Base-by-base conservation (phyloP, 1,140 invertebrate genomes). In the Muscidifurax raptorellus region DNA sequence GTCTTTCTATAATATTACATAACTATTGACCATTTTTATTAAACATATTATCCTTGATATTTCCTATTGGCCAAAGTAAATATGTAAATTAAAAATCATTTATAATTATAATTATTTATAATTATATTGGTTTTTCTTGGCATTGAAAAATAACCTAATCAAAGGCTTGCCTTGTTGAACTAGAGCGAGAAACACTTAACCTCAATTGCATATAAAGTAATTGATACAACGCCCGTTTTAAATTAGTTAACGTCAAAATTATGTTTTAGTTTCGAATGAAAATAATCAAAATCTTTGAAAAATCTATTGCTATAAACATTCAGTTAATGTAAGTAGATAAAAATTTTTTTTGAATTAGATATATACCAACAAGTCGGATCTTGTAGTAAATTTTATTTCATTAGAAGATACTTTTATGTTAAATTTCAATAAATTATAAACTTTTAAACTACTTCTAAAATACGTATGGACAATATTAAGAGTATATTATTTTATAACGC, bases 221-320 rank as follows among this genome's bases (percentile, higher is more conserved):
- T 81, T 81, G 67, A 72, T 69, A 81, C 44, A 72, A 59, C 25
- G 69, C 74, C 44, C 80, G 44, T 74, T 81, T 72, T 74, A 72
- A 72, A 81, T 72, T 25, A 67, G n/a, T 69, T 80, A 44, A 67
- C 13, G 18, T n/a, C n/a, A 76, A 40, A 2, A 76, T 52, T 40
- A 59, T 2, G 27, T 30, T 5, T 13, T 76, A 18, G 52, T 59
- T 59, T 44, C 30, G 15, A 44, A 74, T 74, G 15, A 18, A 30
- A 13, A 47, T 47, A 47, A 40, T 40, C 32, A 6, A 36, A 36
- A 36, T 36, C 5, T 36, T 36, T 36, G 36, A 9, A 40, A 40
- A 40, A 40, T 40, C 36, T 40, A 40, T 40, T n/a, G n/a, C n/a
- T n/a, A n/a, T n/a, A n/a, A n/a, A n/a, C n/a, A n/a, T n/a, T n/a